phyloP scores from a whole-genome alignment of 1,140 invertebrate genomes.

The Leptinotarsa lineolata region DNA sequence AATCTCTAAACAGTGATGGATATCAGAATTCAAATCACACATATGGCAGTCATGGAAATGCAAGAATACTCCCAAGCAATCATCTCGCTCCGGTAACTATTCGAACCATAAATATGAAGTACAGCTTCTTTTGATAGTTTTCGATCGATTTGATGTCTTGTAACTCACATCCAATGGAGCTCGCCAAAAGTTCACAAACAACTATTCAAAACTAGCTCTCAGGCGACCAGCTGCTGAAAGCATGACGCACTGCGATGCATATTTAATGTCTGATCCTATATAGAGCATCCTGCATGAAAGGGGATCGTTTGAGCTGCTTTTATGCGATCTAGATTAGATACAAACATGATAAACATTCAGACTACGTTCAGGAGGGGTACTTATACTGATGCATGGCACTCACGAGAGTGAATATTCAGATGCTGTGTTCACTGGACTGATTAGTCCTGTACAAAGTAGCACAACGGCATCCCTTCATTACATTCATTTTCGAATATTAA shows the following conservation, averaged over 20 bases:
- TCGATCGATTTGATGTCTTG: background rate
- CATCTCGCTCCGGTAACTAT: too few relatives aligned
- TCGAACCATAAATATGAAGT: too few relatives aligned
- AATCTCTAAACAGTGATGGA: too few relatives aligned
- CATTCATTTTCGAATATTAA: background rate
- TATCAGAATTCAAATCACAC: too few relatives aligned
- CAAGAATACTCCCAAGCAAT: too few relatives aligned
- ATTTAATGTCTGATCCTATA: constrained; percentile 15
- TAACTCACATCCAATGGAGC: background rate
- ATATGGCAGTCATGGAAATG: too few relatives aligned
- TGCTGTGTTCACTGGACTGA: too few relatives aligned
- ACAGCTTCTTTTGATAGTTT: background rate
- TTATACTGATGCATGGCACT: background rate
- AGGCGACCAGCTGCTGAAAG: constrained; percentile 10
- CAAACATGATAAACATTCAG: constrained; percentile 3
- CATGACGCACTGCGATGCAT: constrained; percentile 20
- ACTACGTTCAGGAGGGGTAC: background rate
- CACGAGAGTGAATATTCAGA: too few relatives aligned
- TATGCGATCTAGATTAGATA: constrained; percentile 1
- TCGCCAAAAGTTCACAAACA: constrained; percentile 3
- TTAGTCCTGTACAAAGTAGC: too few relatives aligned
- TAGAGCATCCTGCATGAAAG: constrained; percentile 14
- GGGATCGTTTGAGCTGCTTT: constrained; percentile 9
- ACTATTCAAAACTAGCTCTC: constrained; percentile 18
- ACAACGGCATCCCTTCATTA: background rate